Evolutionary conservation across 2,113 vertebrate species (phyloP).

Genomic region (Oreochromis tanganicae): DNA sequence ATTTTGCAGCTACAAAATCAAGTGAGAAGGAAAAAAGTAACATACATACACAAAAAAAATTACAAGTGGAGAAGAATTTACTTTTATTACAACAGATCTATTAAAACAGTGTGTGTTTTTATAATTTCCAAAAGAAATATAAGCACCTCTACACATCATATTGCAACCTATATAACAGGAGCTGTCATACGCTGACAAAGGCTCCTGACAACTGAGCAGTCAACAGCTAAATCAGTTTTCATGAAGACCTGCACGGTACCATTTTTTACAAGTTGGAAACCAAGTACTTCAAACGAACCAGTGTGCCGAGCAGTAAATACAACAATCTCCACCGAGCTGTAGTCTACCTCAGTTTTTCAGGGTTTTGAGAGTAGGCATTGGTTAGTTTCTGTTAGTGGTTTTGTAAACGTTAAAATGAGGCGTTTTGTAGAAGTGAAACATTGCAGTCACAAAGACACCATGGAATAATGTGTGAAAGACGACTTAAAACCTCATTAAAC

Average conservation of each 20-base stretch:
- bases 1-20: not conserved
- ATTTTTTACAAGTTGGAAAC: not conserved
- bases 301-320: not conserved
- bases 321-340: not conserved
- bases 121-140: not conserved
- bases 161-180: not conserved
- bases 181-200: not conserved
- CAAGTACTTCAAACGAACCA: not conserved
- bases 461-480: not conserved
- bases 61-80: not conserved
- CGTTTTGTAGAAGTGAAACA: not conserved
- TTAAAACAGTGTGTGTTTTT: too few relatives aligned
- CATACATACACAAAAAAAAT: not conserved
- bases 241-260: not conserved
- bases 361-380: not conserved
- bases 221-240: not conserved
- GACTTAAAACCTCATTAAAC: not conserved
- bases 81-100: not conserved
- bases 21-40: not conserved
- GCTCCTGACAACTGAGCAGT: not conserved
- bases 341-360: not conserved
- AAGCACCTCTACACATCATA: not conserved
- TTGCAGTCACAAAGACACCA: not conserved
- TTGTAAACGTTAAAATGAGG: not conserved
- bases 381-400: not conserved